Evolutionary conservation across 2,888 invertebrate genomes (phyloP), one percentile per base, ranked within the genome.

Genomic region (Caenorhabditis japonica): DNA sequence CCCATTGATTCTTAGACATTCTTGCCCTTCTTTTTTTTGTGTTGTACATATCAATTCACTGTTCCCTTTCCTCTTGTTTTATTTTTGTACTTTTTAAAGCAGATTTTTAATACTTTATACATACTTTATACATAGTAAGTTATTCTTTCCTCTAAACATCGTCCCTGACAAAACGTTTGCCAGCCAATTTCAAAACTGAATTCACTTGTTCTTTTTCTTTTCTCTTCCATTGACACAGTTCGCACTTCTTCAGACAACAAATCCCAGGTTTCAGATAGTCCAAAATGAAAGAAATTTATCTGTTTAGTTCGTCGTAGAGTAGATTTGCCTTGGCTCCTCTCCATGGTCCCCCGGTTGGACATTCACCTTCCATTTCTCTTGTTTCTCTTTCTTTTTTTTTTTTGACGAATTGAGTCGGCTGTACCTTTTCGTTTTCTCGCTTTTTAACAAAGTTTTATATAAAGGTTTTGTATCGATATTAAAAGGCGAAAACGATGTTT

Each of bases 121-220:
- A 62, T 62, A 62, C 62, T 33, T 36, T 62, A 62, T 62, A 62
- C 61, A 41, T 64, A 64, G 62, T 64, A 64, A 64, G 64, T 64
- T 64, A 64, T 64, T 64, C 49, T 64, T 38, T 21, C 13, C 38
- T 19, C 27, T 34, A 53, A 53, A 27, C 39, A 52, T 53, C 53
- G 43, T 53, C 52, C 23, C 30, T 23, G 2, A 38, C 4, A 7
- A n/a, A 15, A n/a, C 27, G 10, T 44, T 53, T 55, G 33, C 52
- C 55, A 47, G 33, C 55, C 21, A 38, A 33, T 21, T 27, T 47
- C 64, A 55, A 64, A 55, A 30, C 10, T 30, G 30, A 30, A 30
- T 30, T 30, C 30, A 30, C 30, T 30, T 30, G 30, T 30, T 30
- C 10, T 43, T 43, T 4, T 49, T 17, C 46, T 15, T 36, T n/a